Percentiles rank a stretch among this genome's conserved stretches.
Conservation (phyloP, 2,888 invertebrate species). For the Drosophila atripex region DNA sequence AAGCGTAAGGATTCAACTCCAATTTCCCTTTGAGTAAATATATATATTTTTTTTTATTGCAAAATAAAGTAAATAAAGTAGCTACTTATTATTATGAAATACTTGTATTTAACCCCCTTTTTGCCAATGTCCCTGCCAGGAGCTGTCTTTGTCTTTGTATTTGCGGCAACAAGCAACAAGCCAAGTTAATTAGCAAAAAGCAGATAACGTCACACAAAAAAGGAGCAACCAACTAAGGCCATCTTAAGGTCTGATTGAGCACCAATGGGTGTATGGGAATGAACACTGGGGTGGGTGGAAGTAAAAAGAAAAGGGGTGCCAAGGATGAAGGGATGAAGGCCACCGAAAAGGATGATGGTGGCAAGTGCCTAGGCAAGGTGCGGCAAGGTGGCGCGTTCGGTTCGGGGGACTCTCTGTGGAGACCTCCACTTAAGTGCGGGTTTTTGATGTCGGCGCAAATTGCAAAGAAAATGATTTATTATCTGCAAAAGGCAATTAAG, state of each 20-base stretch:
- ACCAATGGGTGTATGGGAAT: constrained; percentile 18
- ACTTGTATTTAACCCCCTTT: neutral
- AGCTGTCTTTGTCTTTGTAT: constrained; percentile 16
- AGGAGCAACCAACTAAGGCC: constrained; percentile 60
- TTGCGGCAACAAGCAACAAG: constrained; percentile 55
- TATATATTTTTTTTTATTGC: too few relatives aligned
- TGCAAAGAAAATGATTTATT: constrained; percentile 70
- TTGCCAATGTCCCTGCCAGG: neutral
- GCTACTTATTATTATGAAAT: neutral
- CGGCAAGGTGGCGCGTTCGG: constrained; percentile 3
- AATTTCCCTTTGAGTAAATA: too few relatives aligned
- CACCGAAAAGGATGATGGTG: neutral
- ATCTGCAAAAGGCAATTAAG: constrained; percentile 73
- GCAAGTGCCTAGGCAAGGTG: neutral
- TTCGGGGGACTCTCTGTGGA: constrained; percentile 22
- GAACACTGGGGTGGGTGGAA: neutral
- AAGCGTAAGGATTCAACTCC: too few relatives aligned
- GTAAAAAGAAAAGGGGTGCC: neutral
- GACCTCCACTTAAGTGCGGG: constrained; percentile 47
- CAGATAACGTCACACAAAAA: constrained; percentile 71
- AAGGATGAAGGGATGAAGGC: constrained; percentile 4
- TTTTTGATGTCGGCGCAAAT: constrained; percentile 50
- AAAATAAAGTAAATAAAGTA: neutral
- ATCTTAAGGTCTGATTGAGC: constrained; percentile 48
- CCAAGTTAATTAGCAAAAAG: constrained; percentile 75